phyloP scores from a whole-genome alignment of 2,113 vertebrate genomes.

The Riparia riparia region DNA sequence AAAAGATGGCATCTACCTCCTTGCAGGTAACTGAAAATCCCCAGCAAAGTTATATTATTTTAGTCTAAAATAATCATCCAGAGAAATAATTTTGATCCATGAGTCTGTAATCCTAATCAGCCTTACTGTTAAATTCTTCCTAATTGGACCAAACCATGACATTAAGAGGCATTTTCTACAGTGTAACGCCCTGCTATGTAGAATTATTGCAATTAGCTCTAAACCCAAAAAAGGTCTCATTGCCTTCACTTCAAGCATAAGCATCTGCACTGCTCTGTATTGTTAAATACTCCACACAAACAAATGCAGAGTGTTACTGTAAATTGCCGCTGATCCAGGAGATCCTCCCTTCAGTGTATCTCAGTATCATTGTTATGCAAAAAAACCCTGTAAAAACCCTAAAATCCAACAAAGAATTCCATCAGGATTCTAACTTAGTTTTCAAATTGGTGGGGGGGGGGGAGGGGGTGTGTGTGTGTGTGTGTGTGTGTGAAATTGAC shows the following conservation, averaged over 20 bases:
- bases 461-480: too few species aligned
- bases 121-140: background rate
- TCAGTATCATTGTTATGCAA: background rate
- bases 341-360: background rate
- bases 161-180: background rate
- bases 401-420: background rate
- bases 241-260: background rate
- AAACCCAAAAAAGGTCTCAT: background rate
- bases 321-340: background rate
- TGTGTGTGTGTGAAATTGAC: background rate
- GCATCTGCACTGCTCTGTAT: background rate
- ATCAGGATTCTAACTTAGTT: background rate
- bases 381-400: background rate
- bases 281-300: background rate
- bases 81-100: background rate
- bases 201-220: background rate
- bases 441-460: background rate
- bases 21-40: background rate
- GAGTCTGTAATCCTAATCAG: constrained; percentile 7
- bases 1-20: background rate
- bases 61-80: background rate
- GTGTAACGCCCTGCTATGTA: background rate
- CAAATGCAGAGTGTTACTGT: background rate
- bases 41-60: background rate
- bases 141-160: background rate